Evolutionary conservation across 2,888 invertebrate species (phyloP), one percentile per base, ranked within the genome.

Genomic region (Polia nebulosa): DNA sequence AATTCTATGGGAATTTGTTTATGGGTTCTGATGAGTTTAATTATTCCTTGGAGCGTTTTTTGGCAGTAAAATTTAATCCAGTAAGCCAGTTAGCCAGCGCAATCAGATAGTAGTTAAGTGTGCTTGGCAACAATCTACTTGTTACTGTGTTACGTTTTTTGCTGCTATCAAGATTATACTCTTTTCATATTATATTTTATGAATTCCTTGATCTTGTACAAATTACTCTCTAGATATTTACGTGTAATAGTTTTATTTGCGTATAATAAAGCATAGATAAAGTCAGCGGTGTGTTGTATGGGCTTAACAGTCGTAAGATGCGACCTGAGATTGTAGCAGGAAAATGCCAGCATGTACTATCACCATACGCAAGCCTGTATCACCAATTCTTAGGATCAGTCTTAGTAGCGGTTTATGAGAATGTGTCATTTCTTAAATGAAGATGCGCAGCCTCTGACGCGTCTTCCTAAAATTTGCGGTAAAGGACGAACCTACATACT

Each of bases 11-110:
- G 80, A 73, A 76, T 69, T 74, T 73, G 75, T 73, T 85, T 78
- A 80, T 81, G 79, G 83, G 83, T 84, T 87, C 84, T 84, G 83
- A 85, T 85, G 83, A 64, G 75, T 80, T 84, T 79, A 78, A 77
- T 83, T 78, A 83, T 80, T 69, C 72, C 73, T 60, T 49, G 63
- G 59, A 63, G 64, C 52, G 72, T 72, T 78, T 80, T 83, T 79
- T 65, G 53, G 69, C 51, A 66, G 65, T 68, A 73, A 67, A 76
- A 66, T 72, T 63, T 56, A 60, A 80, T 70, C 45, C 56, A 80
- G 67, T 62, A 39, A 64, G 55, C 71, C 61, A 68, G 74, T 72
- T 67, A 72, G 69, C 72, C 47, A 61, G 55, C 60, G 47, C 61
- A 68, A 65, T 72, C 59, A 72, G 61, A 63, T 72, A 70, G 55